Base-by-base conservation (phyloP, 2,113 vertebrate genomes). In the Salminus brasiliensis region DNA sequence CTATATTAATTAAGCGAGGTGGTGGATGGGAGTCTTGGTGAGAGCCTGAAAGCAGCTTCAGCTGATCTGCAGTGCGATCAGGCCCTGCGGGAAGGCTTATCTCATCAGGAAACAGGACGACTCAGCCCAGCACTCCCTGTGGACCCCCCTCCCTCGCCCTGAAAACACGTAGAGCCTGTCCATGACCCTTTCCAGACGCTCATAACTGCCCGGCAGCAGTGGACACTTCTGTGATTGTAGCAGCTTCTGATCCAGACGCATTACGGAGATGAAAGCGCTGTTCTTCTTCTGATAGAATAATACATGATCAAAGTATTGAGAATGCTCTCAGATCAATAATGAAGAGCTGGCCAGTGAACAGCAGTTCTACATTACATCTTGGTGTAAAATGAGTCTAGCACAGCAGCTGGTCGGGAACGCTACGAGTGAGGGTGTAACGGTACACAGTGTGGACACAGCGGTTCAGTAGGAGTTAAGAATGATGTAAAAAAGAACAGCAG, bases 81-180 rank as follows among this genome's bases (percentile, higher is more conserved):
- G 82, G 62, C 68, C 76, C 45, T 45, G 15, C 36, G n/a, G 62
- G 36, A 27, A 16, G 41, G 70, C 63, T 78, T 52, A 74, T 68
- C 27, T 75, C 45, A 52, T 74, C 55, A 74, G 70, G 36, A 69
- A 66, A 55, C 18, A 34, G 30, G 25, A 32, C 15, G 52, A n/a
- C 66, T 25, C 41, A 43, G 67, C 25, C 66, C 78, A 57, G 8
- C 21, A 27, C 67, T 67, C 32, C n/a, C 41, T 39, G 18, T 34
- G 69, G 43, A 23, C 34, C 15, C 29, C 21, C 30, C n/a, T 18
- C 5, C 55, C 34, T 9, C 62, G 4, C 30, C 60, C 30, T 0
- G n/a, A 71, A 25, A 39, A n/a, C 27, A 16, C 25, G 10, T 21
- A 49, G 8, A 25, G 8, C 29, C 25, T 55, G 6, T 11, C 34